phyloP scores from a whole-genome alignment of 2,113 vertebrate genomes.

The Actenoides lindsayi region DNA sequence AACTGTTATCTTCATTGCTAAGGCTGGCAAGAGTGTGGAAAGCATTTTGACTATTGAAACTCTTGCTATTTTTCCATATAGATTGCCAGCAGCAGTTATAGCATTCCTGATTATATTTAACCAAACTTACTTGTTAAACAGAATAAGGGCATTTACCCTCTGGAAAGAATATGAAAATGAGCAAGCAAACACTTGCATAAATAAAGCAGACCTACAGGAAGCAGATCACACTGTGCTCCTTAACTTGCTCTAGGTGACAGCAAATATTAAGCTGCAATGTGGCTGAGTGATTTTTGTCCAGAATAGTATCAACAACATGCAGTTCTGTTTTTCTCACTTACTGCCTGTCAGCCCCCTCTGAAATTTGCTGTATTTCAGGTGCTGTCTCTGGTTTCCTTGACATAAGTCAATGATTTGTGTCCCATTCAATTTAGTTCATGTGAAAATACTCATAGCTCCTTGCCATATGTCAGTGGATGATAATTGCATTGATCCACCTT shows the following conservation, averaged over 20 bases:
- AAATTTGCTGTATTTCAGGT: slow-evolving; percentile 29
- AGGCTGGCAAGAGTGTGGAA: neutral
- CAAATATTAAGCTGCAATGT: neutral
- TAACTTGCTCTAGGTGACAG: neutral
- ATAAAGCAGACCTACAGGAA: neutral
- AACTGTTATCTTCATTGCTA: neutral
- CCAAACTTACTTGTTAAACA: neutral
- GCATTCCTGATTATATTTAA: neutral
- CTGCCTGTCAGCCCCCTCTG: neutral
- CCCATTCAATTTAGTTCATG: slow-evolving; percentile 59
- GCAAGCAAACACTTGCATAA: neutral
- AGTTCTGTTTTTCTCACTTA: neutral
- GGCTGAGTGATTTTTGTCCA: neutral
- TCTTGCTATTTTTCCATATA: neutral
- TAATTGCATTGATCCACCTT: slow-evolving; percentile 68
- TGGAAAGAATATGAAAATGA: neutral
- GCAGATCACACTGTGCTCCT: neutral
- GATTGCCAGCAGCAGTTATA: neutral
- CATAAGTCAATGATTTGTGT: slow-evolving; percentile 70
- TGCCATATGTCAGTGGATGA: slow-evolving; percentile 56
- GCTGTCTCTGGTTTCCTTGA: slow-evolving; percentile 48
- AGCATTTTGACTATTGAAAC: neutral
- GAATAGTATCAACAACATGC: neutral
- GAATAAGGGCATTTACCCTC: neutral
- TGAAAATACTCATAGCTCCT: slow-evolving; percentile 26